Percentiles rank a stretch among this genome's conserved stretches.
Evolutionary conservation across 2,797 vertebrate genomes (phyloP).

Genomic region (Gymnocypris eckloni): DNA sequence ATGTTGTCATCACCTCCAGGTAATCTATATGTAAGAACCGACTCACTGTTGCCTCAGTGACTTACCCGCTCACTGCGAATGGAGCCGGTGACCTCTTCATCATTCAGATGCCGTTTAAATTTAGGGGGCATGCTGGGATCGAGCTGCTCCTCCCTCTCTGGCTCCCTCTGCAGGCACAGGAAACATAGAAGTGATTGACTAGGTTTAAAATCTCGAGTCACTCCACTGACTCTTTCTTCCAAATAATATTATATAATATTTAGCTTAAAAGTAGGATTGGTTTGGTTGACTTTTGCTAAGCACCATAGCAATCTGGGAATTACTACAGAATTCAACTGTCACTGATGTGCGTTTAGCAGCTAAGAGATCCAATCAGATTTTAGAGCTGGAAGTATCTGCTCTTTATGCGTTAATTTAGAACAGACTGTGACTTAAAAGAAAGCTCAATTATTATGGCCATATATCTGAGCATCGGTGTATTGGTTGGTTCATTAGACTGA

Average conservation of each 20-base stretch:
- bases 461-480: not conserved
- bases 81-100: slow-evolving; percentile 96
- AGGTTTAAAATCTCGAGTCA: slow-evolving; percentile 19
- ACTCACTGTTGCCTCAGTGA: slow-evolving; percentile 1
- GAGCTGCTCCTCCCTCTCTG: slow-evolving; percentile 81
- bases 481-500: slow-evolving; percentile 18
- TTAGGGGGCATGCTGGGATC: slow-evolving; percentile 93
- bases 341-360: not conserved
- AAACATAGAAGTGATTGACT: not conserved
- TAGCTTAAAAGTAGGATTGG: not conserved
- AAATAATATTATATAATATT: not conserved
- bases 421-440: slow-evolving; percentile 18
- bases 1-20: not conserved
- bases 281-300: not conserved
- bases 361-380: not conserved
- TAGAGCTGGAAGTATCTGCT: not conserved
- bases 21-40: slow-evolving; percentile 2
- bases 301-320: not conserved
- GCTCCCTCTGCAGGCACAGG: slow-evolving; percentile 75
- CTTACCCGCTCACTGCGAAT: slow-evolving; percentile 96
- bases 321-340: not conserved
- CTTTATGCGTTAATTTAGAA: not conserved
- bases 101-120: slow-evolving; percentile 96
- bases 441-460: not conserved
- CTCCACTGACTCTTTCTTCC: not conserved